Conservation (phyloP, 1,140 invertebrate species). For the Cydia strobilella region DNA sequence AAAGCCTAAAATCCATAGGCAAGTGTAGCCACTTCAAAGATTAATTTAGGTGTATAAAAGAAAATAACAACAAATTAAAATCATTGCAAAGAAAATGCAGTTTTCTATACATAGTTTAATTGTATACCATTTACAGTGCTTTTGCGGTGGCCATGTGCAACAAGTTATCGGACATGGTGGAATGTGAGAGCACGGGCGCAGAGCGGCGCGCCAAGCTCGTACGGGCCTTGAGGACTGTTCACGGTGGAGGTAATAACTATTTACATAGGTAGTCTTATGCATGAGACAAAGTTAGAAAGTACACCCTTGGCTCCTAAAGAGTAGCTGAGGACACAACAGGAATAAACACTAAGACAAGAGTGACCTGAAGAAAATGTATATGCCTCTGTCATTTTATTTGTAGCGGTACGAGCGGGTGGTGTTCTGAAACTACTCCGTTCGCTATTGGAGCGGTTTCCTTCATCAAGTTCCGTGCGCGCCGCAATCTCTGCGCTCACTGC, state of each 20-base stretch:
- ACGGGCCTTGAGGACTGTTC: slow-evolving; percentile 95
- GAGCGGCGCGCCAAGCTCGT: slow-evolving; percentile 95
- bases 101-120: not conserved
- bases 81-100: too few relatives aligned
- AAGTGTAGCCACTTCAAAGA: too few relatives aligned
- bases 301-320: too few relatives aligned
- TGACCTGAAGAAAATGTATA: too few relatives aligned
- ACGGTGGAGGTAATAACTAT: slow-evolving; percentile 84
- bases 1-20: too few relatives aligned
- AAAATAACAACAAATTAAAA: too few relatives aligned
- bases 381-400: not conserved
- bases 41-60: too few relatives aligned
- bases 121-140: slow-evolving; percentile 81
- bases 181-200: slow-evolving; percentile 93
- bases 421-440: slow-evolving; percentile 91
- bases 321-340: too few relatives aligned
- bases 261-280: too few relatives aligned
- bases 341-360: too few relatives aligned
- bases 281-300: too few relatives aligned
- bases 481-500: slow-evolving; percentile 94
- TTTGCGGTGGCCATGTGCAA: slow-evolving; percentile 98
- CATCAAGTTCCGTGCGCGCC: slow-evolving; percentile 91
- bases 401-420: slow-evolving; percentile 72
- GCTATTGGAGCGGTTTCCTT: slow-evolving; percentile 92
- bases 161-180: slow-evolving; percentile 97